phyloP scores from a whole-genome alignment of 2,888 invertebrate species.

The Anarsia innoxiella region DNA sequence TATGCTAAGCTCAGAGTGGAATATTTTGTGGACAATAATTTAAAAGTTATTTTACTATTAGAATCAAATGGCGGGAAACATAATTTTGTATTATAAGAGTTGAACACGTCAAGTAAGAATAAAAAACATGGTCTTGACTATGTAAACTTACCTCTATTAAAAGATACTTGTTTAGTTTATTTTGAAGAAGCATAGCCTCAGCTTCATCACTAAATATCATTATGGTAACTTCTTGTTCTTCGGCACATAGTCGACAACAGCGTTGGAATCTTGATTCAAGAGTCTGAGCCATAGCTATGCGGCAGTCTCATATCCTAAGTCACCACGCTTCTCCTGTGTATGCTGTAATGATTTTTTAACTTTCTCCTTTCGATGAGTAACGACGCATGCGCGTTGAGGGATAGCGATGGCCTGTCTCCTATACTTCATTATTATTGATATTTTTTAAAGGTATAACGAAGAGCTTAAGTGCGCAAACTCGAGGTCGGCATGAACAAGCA shows the following conservation, averaged over 20 bases:
- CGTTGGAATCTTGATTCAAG: slow-evolving; percentile 48
- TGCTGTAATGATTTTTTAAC: slow-evolving; percentile 49
- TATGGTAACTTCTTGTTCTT: slow-evolving; percentile 74
- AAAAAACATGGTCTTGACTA: no score
- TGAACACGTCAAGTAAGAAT: no score
- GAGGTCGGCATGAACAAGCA: no score
- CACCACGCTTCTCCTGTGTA: slow-evolving; percentile 20
- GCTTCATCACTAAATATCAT: slow-evolving; percentile 81
- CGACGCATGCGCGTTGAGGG: slow-evolving; percentile 50
- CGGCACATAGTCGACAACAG: slow-evolving; percentile 79
- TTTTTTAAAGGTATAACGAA: slow-evolving; percentile 22
- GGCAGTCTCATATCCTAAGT: no score
- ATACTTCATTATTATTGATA: slow-evolving; percentile 47
- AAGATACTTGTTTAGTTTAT: slow-evolving; percentile 81
- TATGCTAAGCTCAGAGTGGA: no score
- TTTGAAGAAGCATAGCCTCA: slow-evolving; percentile 77
- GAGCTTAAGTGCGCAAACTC: slow-evolving; percentile 29
- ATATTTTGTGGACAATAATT: no score
- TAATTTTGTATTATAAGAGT: no score
- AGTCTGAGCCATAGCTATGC: slow-evolving; percentile 31
- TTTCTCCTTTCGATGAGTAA: slow-evolving; percentile 27
- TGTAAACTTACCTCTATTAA: slow-evolving; percentile 77
- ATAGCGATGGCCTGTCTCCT: slow-evolving; percentile 37
- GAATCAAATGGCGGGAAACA: no score
- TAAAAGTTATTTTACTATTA: no score